Base-by-base conservation (phyloP, 2,888 invertebrate species). In the Polydrusus tereticollis region DNA sequence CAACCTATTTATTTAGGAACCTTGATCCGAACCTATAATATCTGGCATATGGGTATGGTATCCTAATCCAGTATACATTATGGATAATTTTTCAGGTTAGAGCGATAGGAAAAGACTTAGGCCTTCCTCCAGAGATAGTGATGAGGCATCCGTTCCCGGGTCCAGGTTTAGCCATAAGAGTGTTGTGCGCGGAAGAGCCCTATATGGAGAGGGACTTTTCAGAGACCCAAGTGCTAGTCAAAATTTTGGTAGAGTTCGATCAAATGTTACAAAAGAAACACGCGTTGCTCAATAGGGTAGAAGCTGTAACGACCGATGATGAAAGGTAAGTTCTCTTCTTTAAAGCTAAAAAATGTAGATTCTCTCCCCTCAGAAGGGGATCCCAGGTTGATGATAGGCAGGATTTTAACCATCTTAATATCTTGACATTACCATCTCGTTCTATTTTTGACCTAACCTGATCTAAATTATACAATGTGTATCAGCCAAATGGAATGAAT, bases 81-180 rank as follows among this genome's bases (percentile, higher is more conserved):
- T n/a, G n/a, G n/a, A n/a, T 33, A 47, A 29, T 45, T 50, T 66
- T 45, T 29, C 50, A 75, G 75, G 75, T 96, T 20, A 90, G 99
- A 70, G 89, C 90, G 69, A 87, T 99, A 76, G 99, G 99, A 62
- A 87, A 91, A 81, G 96, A 96, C 86, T 88, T 99, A 69, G 97
- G 97, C 0, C 88, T 99, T 75, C 95, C 98, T 8, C 85, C 90
- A 43, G 91, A 93, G 78, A 87, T 99, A 78, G 95, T 99, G 71
- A 92, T 95, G 87, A 89, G 99, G 77, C 99, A 99, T 86, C 99
- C 99, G 50, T 99, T 99, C 87, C 99, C 99, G 16, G 98, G 99
- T 1, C 99, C 99, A 14, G 99, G 99, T 12, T 88, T 99, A 74
- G 98, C 99, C 45, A 98, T 99, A 82, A 90, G 99, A 76, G 93